Conservation (phyloP, 1,140 invertebrate genomes). For the Drosophila pseudoananassae region DNA sequence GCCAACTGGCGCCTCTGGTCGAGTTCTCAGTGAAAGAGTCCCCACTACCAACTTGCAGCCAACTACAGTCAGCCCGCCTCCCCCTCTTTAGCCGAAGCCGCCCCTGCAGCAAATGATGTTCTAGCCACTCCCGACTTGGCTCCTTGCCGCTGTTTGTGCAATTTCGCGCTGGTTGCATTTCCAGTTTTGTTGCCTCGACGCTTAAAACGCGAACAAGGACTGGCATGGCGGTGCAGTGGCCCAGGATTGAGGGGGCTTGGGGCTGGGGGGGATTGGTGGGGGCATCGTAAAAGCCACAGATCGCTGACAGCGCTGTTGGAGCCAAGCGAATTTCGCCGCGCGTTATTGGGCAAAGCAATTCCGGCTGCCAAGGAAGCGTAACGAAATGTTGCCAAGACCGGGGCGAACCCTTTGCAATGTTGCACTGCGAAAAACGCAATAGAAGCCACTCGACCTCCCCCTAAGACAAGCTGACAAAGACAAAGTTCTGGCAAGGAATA, state of each 20-base stretch:
- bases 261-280: not conserved
- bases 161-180: constrained; percentile 80
- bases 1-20: constrained; percentile 69
- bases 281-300: constrained; percentile 73
- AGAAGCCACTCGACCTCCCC: not conserved
- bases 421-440: constrained; percentile 61
- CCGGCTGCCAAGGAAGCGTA: constrained; percentile 67
- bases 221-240: not conserved
- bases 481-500: not conserved
- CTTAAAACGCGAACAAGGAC: constrained; percentile 42
- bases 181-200: constrained; percentile 66
- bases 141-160: constrained; percentile 50
- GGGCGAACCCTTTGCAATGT: constrained; percentile 41
- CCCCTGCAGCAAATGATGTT: not conserved
- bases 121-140: constrained; percentile 29
- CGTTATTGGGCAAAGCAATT: constrained; percentile 75
- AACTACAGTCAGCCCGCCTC: not conserved
- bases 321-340: constrained; percentile 69
- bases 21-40: constrained; percentile 1
- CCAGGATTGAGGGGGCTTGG: not conserved
- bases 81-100: not conserved
- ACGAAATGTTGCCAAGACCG: constrained; percentile 57
- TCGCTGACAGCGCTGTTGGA: constrained; percentile 75
- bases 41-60: not conserved
- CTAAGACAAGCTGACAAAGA: not conserved